Base-by-base conservation (phyloP, 2,888 invertebrate species). In the Chloroclystis v-ata region DNA sequence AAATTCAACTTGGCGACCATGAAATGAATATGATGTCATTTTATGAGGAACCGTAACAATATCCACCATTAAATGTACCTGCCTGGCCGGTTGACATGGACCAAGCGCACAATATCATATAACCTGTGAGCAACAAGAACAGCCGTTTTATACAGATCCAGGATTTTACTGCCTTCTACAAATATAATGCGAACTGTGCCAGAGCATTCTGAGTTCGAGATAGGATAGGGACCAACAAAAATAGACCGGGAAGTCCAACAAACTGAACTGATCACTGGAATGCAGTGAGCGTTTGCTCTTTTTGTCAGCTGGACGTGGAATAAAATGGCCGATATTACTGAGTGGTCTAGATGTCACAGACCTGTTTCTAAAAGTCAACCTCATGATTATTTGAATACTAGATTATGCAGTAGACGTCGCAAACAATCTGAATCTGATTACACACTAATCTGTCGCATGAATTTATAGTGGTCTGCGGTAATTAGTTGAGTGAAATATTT, bases 161-260 rank as follows among this genome's bases (percentile, higher is more conserved):
- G 35, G 24, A 41, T 47, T 43, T 33, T 35, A 20, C 20, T 35
- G 33, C 20, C 33, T 20, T 5, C 10, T 26, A 32, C 26, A 12
- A 42, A 37, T 30, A 24, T 13, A 28, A 30, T 35, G 9, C 13
- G 10, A 33, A 40, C 16, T 37, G 13, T 41, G 28, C 40, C 37
- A 37, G 32, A 37, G 13, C 26, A 24, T 41, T 29, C 13, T 28
- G 40, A 41, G 37, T 16, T 38, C 12, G 28, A 33, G 20, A 11
- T 33, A 25, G 41, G 32, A 32, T 28, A 11, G 43, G 30, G 14
- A 35, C 60, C 60, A 63, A 66, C 61, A 53, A 66, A 69, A 72
- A 74, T 74, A 74, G 54, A 66, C 59, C 59, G 59, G 62, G 65
- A 70, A 69, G 60, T 61, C 59, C 63, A 64, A 69, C 64, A 68